Percentiles rank a stretch among this genome's conserved stretches.
Evolutionary conservation across 2,888 invertebrate genomes (phyloP).

Genomic region (Agrotis exclamationis): DNA sequence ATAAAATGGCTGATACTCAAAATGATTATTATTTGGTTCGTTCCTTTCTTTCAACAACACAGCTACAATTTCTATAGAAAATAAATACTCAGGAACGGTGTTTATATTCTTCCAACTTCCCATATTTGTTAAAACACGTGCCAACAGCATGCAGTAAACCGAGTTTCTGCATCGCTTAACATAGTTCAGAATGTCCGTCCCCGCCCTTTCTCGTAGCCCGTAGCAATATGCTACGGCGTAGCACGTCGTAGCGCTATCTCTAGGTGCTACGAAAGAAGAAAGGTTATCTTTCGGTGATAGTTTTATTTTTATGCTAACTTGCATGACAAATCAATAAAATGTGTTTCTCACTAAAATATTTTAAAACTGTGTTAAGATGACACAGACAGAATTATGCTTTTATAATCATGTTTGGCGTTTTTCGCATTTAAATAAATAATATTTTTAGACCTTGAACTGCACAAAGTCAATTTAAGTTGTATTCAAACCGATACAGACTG

Average conservation of each 20-base stretch:
- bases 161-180: background rate
- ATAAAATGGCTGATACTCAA: too few relatives aligned
- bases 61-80: background rate
- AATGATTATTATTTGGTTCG: too few relatives aligned
- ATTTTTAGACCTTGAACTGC: too few relatives aligned
- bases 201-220: slow-evolving; percentile 25
- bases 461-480: too few relatives aligned
- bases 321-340: too few relatives aligned
- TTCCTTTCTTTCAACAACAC: background rate
- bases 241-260: background rate
- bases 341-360: too few relatives aligned
- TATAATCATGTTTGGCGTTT: too few relatives aligned
- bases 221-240: slow-evolving; percentile 38
- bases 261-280: slow-evolving; percentile 4
- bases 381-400: too few relatives aligned
- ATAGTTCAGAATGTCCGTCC: slow-evolving; percentile 8
- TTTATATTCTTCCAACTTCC: background rate
- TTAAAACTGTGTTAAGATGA: too few relatives aligned
- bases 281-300: background rate
- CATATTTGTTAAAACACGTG: slow-evolving; percentile 5
- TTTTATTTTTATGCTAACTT: background rate
- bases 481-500: too few relatives aligned
- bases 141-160: background rate
- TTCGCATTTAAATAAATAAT: too few relatives aligned
- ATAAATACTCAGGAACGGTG: background rate